A percentile compares a stretch with the other conserved stretches of the same genome.
These are phyloP conservation scores for Dryomyza anilis DNA, from an alignment of 2,888 invertebrate genomes.

Conservation along the genomic window DNA sequence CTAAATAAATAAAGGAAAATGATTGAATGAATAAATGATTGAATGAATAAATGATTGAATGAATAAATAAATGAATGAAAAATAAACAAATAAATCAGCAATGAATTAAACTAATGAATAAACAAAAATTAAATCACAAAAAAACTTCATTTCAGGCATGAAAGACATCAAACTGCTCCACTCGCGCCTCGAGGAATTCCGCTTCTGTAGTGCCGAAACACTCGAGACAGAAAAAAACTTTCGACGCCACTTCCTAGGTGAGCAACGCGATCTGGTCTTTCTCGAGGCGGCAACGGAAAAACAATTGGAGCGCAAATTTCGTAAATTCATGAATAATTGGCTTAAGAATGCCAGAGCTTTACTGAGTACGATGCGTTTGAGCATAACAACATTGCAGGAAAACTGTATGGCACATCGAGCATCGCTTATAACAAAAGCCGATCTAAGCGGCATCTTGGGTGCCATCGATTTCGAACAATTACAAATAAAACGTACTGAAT, in stretches of 20 bases:
- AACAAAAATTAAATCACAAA: too few relatives aligned
- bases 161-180: constrained; percentile 53
- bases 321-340: constrained; percentile 65
- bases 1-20: too few relatives aligned
- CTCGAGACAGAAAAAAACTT: constrained; percentile 62
- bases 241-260: constrained; percentile 50
- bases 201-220: constrained; percentile 62
- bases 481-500: constrained; percentile 64
- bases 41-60: too few relatives aligned
- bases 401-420: constrained; percentile 59
- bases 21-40: too few relatives aligned
- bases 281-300: constrained; percentile 50
- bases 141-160: constrained; percentile 37
- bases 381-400: constrained; percentile 62
- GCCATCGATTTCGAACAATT: constrained; percentile 67
- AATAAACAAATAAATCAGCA: too few relatives aligned
- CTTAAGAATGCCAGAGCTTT: constrained; percentile 62
- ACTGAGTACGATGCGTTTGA: constrained; percentile 64
- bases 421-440: constrained; percentile 59
- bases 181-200: constrained; percentile 63
- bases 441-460: constrained; percentile 64
- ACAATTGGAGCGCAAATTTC: constrained; percentile 52
- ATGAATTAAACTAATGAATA: too few relatives aligned
- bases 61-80: too few relatives aligned
- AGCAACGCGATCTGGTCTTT: constrained; percentile 45